Evolutionary conservation across 2,888 invertebrate species (phyloP).

Genomic region (Leucophora obtusa): DNA sequence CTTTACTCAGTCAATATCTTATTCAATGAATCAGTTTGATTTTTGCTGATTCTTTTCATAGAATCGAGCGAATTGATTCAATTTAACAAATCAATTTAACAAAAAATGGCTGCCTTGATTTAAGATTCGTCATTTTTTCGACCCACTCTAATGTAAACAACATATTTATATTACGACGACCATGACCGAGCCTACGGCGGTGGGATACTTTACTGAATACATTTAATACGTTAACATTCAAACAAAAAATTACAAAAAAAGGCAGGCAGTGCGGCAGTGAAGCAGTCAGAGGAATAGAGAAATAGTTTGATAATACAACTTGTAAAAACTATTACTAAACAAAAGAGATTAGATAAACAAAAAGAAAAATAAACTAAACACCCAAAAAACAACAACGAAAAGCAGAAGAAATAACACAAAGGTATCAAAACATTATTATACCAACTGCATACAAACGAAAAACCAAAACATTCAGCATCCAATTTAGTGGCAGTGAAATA

Average conservation of each 20-base stretch:
- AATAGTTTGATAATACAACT: slow-evolving; percentile 13
- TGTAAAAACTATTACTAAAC: slow-evolving; percentile 28
- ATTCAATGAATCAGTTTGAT: too few relatives aligned
- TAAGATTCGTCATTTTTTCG: too few relatives aligned
- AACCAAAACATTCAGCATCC: background rate
- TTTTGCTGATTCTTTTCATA: too few relatives aligned
- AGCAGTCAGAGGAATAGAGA: background rate
- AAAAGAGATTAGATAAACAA: slow-evolving; percentile 33
- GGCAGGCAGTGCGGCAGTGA: slow-evolving; percentile 1
- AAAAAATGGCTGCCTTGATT: too few relatives aligned
- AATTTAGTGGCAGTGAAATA: background rate
- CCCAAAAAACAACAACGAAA: background rate
- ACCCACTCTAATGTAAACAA: too few relatives aligned
- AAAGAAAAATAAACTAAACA: background rate
- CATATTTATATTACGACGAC: background rate
- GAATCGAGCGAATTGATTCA: too few relatives aligned
- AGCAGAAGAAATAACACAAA: background rate
- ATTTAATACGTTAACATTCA: background rate
- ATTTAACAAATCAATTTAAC: too few relatives aligned
- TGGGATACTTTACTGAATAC: slow-evolving; percentile 23
- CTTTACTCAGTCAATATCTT: too few relatives aligned
- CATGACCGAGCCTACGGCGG: slow-evolving; percentile 46
- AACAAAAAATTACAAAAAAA: background rate
- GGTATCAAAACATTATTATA: slow-evolving; percentile 2
- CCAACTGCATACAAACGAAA: background rate